A percentile compares a stretch with the other conserved stretches of the same genome.
Evolutionary conservation across 1,140 invertebrate species (phyloP).

Genomic region (Macrosteles quadrilineatus): DNA sequence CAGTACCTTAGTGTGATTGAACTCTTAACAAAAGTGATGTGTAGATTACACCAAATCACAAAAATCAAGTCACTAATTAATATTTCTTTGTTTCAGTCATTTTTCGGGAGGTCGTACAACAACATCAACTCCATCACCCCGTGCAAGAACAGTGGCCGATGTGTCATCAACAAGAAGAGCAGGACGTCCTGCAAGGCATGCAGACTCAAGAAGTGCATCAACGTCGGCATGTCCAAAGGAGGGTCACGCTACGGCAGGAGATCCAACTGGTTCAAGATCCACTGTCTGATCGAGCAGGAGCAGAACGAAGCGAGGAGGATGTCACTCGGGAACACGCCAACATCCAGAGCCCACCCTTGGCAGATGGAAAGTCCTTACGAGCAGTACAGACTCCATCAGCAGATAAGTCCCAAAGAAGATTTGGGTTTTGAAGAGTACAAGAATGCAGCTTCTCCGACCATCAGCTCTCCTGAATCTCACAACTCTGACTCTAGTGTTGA

Average conservation of each 20-base stretch:
- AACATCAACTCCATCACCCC: conserved; percentile 58
- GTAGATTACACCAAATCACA: too few species aligned
- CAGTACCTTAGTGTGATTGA: too few species aligned
- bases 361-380: neutral
- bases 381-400: conserved; percentile 50
- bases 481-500: conserved; percentile 72
- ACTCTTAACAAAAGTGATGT: too few species aligned
- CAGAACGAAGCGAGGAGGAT: conserved; percentile 42
- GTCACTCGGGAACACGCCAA: neutral
- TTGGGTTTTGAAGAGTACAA: conserved; percentile 58
- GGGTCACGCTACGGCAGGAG: conserved; percentile 59
- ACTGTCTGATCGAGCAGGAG: conserved; percentile 59
- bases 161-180: conserved; percentile 64
- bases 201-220: conserved; percentile 62
- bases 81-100: conserved; percentile 61
- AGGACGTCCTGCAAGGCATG: conserved; percentile 68
- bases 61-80: too few species aligned
- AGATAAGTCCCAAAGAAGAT: conserved; percentile 58
- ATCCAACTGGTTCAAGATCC: conserved; percentile 65
- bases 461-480: conserved; percentile 73
- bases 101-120: conserved; percentile 67
- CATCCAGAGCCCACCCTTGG: neutral
- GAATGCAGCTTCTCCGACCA: conserved; percentile 59
- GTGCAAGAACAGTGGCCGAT: conserved; percentile 61
- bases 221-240: conserved; percentile 66